A percentile compares a stretch with the other conserved stretches of the same genome.
Evolutionary conservation across 2,888 invertebrate species (phyloP).

Genomic region (Dichetophora obliterata): DNA sequence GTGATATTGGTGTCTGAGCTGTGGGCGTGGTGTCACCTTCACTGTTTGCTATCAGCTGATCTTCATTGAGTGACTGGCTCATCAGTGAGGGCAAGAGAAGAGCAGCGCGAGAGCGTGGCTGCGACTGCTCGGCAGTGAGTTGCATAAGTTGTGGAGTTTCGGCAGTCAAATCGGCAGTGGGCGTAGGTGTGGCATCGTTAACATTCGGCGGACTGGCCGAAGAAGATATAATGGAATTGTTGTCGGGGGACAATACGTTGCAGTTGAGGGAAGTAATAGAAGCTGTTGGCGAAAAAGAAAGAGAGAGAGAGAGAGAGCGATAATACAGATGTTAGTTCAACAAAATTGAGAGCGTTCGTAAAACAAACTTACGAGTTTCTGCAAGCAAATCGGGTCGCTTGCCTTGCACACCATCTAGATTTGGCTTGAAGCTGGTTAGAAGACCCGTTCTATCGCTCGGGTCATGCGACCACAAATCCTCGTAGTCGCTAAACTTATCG

Average conservation of each 20-base stretch:
- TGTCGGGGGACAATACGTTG: constrained; percentile 70
- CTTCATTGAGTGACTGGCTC: constrained; percentile 59
- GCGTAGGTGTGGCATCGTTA: constrained; percentile 47
- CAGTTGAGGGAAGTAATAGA: constrained; percentile 74
- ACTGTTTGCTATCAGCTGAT: constrained; percentile 52
- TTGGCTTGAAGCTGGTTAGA: constrained; percentile 67
- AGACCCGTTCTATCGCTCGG: constrained; percentile 73
- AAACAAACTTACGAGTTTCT: constrained; percentile 71
- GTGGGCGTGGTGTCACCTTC: constrained; percentile 65
- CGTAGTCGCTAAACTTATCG: constrained; percentile 95
- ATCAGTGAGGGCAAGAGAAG: constrained; percentile 60
- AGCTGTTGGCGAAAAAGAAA: constrained; percentile 60
- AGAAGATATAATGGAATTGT: constrained; percentile 62
- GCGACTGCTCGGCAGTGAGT: constrained; percentile 56
- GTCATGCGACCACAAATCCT: constrained; percentile 90
- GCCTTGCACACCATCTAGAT: constrained; percentile 58
- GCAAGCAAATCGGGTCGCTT: constrained; percentile 75
- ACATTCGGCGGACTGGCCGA: constrained; percentile 53
- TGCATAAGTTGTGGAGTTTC: constrained; percentile 61
- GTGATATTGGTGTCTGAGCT: constrained; percentile 60
- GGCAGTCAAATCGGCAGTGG: constrained; percentile 42
- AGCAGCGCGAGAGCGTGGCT: constrained; percentile 63
- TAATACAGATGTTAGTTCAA: background rate
- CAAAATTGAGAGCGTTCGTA: background rate
- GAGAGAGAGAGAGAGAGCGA: background rate